Evolutionary conservation across 2,888 invertebrate species (phyloP).

Genomic region (Eupelmus urozonus): DNA sequence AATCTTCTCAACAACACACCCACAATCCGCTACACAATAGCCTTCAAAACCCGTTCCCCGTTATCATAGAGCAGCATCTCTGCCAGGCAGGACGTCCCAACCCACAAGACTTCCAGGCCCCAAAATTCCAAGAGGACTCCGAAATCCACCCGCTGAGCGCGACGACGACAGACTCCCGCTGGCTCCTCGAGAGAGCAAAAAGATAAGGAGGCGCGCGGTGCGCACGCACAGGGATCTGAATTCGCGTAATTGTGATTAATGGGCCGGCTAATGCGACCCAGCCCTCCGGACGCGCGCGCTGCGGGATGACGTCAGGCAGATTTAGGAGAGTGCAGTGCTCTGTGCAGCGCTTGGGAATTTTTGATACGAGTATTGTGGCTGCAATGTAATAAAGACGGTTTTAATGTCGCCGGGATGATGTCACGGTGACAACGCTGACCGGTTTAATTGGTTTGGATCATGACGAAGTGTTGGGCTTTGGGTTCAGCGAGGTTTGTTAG

Average conservation of each 20-base stretch:
- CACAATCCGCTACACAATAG: not conserved
- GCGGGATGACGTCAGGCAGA: constrained; percentile 46
- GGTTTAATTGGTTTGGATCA: constrained; percentile 13
- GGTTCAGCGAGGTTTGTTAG: too few species aligned
- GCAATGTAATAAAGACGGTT: not conserved
- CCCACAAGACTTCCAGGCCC: too few species aligned
- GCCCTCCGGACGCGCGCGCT: constrained; percentile 27
- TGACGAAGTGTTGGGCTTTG: not conserved
- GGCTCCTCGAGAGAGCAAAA: constrained; percentile 4
- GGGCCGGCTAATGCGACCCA: constrained; percentile 68
- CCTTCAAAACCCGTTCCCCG: too few species aligned
- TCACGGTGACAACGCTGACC: not conserved
- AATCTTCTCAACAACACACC: not conserved
- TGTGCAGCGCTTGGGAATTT: too few species aligned
- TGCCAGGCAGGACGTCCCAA: too few species aligned
- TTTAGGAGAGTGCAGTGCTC: constrained; percentile 10
- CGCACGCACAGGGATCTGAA: constrained; percentile 29
- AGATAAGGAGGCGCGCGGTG: not conserved
- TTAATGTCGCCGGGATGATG: too few species aligned
- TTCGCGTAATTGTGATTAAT: constrained; percentile 75
- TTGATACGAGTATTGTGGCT: not conserved
- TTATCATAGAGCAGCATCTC: too few species aligned
- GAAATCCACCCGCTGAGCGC: constrained; percentile 39
- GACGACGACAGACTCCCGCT: constrained; percentile 19
- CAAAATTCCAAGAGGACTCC: too few species aligned